A percentile compares a stretch with the other conserved stretches of the same genome.
Conservation (phyloP, 2,888 invertebrate species). For the Leptura quadrifasciata region DNA sequence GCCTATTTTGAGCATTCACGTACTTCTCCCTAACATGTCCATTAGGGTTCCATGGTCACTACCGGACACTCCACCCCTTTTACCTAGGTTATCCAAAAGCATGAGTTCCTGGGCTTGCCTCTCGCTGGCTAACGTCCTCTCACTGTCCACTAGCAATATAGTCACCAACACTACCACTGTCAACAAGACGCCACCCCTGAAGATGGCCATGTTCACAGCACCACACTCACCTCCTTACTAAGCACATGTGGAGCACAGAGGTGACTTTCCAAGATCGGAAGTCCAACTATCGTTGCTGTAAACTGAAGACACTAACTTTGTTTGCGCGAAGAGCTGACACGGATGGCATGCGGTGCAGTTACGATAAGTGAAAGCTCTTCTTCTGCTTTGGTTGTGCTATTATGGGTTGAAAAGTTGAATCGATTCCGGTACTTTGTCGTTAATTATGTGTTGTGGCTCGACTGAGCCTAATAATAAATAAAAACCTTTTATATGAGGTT, state of each 20-base stretch:
- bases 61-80: constrained; percentile 77
- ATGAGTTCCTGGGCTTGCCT: constrained; percentile 86
- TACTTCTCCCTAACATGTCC: constrained; percentile 91
- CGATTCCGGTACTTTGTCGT: constrained; percentile 38
- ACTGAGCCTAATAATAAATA: background rate
- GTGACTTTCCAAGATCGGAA: constrained; percentile 66
- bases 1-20: constrained; percentile 66
- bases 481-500: background rate
- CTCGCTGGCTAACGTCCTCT: constrained; percentile 75
- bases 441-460: constrained; percentile 1
- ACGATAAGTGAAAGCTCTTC: constrained; percentile 67
- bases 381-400: constrained; percentile 47
- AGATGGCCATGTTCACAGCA: constrained; percentile 65
- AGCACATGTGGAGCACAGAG: constrained; percentile 63
- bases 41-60: constrained; percentile 83
- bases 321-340: constrained; percentile 59
- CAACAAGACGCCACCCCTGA: constrained; percentile 58
- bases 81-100: constrained; percentile 83
- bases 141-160: constrained; percentile 60
- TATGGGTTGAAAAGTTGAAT: constrained; percentile 26
- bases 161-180: constrained; percentile 56
- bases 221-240: constrained; percentile 58
- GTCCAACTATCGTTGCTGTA: constrained; percentile 56
- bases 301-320: constrained; percentile 60
- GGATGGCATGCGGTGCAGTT: constrained; percentile 61